These are phyloP conservation scores for Clistopyga incitator DNA, from an alignment of 2,888 invertebrate genomes.

Conservation along the genomic window DNA sequence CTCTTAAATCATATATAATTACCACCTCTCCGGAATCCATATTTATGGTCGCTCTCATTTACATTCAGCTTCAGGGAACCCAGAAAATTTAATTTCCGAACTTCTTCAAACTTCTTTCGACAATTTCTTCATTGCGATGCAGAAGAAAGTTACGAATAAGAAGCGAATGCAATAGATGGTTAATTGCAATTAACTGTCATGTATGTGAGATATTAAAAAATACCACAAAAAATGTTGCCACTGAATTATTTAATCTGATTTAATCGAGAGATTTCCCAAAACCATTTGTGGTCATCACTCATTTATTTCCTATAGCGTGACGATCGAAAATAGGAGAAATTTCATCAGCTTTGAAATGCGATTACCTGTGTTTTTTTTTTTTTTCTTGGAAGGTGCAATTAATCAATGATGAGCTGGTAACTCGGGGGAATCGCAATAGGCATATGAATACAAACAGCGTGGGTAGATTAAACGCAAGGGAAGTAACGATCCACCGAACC, in stretches of 20 bases:
- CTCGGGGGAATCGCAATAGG: neutral
- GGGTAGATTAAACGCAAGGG: neutral
- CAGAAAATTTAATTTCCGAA: too few species aligned
- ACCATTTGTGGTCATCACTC: neutral
- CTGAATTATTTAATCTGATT: neutral
- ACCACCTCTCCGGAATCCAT: too few species aligned
- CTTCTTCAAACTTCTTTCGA: too few species aligned
- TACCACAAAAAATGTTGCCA: neutral
- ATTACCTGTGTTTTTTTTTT: conserved; percentile 6
- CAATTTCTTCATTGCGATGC: too few species aligned
- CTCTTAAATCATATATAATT: too few species aligned
- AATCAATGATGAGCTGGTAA: neutral
- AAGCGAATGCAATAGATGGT: too few species aligned
- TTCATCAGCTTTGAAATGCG: neutral
- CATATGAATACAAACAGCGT: neutral
- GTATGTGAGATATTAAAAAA: neutral
- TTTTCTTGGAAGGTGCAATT: neutral
- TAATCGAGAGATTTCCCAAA: neutral
- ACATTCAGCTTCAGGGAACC: too few species aligned
- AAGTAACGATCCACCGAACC: conserved; percentile 11
- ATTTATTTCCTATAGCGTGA: neutral
- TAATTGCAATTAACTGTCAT: neutral
- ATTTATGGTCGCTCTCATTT: too few species aligned
- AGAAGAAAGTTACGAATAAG: too few species aligned
- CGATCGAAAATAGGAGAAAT: neutral